Percentiles rank a stretch among this genome's conserved stretches.
phyloP scores from a whole-genome alignment of 2,888 invertebrate genomes.

The Cepaea hortensis region DNA sequence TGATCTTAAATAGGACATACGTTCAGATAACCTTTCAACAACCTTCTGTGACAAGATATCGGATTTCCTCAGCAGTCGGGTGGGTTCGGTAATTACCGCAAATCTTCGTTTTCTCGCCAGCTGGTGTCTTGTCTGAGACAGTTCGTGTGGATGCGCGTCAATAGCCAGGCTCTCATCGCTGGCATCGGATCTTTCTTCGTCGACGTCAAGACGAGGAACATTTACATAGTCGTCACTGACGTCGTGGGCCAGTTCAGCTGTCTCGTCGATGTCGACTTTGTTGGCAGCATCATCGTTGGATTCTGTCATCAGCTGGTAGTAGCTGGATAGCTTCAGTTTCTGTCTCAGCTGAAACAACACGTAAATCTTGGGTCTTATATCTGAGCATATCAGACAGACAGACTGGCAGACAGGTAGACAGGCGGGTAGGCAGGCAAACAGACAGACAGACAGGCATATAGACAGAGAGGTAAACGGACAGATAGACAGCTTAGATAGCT shows the following conservation, averaged over 20 bases:
- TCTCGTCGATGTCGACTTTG: neutral
- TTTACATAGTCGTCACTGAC: neutral
- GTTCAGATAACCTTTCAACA: slow-evolving; percentile 2
- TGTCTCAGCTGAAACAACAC: neutral
- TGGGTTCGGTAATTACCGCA: neutral
- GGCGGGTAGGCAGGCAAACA: too few species aligned
- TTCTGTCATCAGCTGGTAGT: neutral
- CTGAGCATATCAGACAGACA: too few species aligned
- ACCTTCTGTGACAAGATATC: neutral
- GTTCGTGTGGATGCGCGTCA: too few species aligned
- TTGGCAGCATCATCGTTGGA: neutral
- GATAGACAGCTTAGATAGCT: neutral
- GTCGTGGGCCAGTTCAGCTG: neutral
- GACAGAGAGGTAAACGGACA: neutral
- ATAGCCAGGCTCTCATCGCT: too few species aligned
- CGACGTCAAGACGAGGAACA: neutral
- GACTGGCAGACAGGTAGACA: too few species aligned
- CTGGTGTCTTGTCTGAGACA: too few species aligned
- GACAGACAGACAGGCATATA: too few species aligned
- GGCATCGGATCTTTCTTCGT: neutral
- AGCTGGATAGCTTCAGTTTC: neutral
- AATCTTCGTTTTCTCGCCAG: too few species aligned
- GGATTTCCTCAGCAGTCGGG: neutral
- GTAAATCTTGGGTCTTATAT: too few species aligned
- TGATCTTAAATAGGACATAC: slow-evolving; percentile 9